Evolutionary conservation across 2,797 vertebrate species (phyloP).

Genomic region (Apogon talboti): DNA sequence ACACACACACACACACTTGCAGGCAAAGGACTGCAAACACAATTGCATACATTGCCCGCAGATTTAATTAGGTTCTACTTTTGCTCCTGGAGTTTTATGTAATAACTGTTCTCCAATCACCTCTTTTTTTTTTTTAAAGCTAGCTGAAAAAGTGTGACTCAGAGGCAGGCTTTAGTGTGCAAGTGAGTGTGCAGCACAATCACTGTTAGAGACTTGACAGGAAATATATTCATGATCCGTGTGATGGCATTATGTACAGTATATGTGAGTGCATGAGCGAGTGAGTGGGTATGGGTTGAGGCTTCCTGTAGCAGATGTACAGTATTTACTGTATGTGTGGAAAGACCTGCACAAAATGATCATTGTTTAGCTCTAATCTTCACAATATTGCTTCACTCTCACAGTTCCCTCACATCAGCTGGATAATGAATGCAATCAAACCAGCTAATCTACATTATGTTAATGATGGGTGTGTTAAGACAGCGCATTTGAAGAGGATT

Average conservation of each 20-base stretch:
- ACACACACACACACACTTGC: background rate
- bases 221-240: background rate
- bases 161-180: background rate
- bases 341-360: slow-evolving; percentile 1
- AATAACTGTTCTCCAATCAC: slow-evolving; percentile 25
- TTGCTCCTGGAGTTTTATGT: slow-evolving; percentile 27
- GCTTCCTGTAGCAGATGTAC: slow-evolving; percentile 16
- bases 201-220: background rate
- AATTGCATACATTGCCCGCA: slow-evolving; percentile 5
- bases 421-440: slow-evolving; percentile 19
- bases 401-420: slow-evolving; percentile 4
- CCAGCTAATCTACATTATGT: slow-evolving; percentile 4
- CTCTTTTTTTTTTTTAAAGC: slow-evolving; percentile 14
- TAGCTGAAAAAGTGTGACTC: slow-evolving; percentile 4
- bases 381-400: slow-evolving; percentile 3
- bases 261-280: background rate
- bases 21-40: slow-evolving; percentile 7
- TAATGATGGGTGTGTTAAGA: background rate
- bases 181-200: background rate
- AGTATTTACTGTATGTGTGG: background rate
- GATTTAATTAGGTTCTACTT: slow-evolving; percentile 22
- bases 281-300: background rate
- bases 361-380: background rate
- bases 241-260: background rate
- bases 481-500: background rate